Evolutionary conservation across 1,140 invertebrate species (phyloP).

Genomic region (Drosophila prosaltans): DNA sequence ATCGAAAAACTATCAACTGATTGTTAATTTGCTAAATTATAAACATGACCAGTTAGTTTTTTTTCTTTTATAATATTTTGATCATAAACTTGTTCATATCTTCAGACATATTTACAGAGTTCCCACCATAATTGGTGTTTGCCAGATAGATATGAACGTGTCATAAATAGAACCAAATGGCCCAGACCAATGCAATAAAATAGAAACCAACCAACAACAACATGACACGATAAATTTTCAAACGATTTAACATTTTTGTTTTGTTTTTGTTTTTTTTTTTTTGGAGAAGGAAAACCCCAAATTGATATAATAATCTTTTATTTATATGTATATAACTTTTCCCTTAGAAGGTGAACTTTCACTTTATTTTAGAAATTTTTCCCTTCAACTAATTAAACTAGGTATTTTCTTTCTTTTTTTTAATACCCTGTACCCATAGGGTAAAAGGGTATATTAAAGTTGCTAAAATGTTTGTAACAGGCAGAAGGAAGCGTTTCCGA

Average conservation of each 20-base stretch:
- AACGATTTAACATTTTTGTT: neutral
- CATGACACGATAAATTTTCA: neutral
- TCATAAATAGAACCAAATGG: neutral
- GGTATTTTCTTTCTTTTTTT: no score
- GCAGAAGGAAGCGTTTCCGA: no score
- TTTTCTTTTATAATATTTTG: neutral
- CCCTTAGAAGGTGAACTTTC: no score
- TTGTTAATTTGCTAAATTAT: no score
- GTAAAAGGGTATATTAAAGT: no score
- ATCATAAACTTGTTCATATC: conserved; percentile 5
- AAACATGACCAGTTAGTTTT: neutral
- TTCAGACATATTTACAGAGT: conserved; percentile 11
- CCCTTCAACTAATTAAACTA: no score
- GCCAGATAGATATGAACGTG: neutral
- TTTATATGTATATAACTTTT: neutral
- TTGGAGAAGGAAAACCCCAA: neutral
- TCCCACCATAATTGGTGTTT: neutral
- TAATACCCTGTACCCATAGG: no score
- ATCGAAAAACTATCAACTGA: no score
- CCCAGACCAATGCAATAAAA: neutral
- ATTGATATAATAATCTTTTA: conserved; percentile 14
- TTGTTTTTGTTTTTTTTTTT: neutral
- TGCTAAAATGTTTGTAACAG: no score
- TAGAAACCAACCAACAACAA: neutral
- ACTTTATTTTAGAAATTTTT: no score